phyloP scores from a whole-genome alignment of 1,140 invertebrate species.

The Drosophila novamexicana region DNA sequence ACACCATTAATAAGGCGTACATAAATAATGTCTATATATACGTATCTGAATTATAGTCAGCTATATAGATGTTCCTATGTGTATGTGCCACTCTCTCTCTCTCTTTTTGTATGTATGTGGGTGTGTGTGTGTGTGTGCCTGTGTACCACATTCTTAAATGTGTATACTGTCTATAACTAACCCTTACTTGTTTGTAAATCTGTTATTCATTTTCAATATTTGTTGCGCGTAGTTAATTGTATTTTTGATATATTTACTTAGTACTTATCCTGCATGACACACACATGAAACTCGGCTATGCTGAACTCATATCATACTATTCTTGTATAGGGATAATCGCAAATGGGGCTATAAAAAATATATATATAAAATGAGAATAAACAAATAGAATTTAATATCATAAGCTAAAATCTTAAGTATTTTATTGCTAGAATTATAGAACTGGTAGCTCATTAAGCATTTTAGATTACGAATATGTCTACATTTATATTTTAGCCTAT shows the following conservation, averaged over 20 bases:
- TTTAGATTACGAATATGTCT: constrained; percentile 39
- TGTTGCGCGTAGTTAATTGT: constrained; percentile 64
- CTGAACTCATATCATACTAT: constrained; percentile 40
- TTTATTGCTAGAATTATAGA: constrained; percentile 30
- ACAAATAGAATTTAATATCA: constrained; percentile 9
- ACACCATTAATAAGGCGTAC: constrained; percentile 42
- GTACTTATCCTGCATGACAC: constrained; percentile 60
- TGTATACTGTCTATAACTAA: constrained; percentile 57
- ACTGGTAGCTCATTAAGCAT: constrained; percentile 46
- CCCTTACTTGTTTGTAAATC: constrained; percentile 53
- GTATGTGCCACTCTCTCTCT: constrained; percentile 33
- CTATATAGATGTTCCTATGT: constrained; percentile 31
- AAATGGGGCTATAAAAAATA: constrained; percentile 6
- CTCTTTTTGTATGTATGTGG: not conserved
- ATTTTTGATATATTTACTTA: constrained; percentile 49
- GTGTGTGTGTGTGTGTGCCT: constrained; percentile 36
- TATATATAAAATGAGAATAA: not conserved
- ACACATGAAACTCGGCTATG: constrained; percentile 33
- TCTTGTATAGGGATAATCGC: not conserved
- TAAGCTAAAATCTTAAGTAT: constrained; percentile 35
- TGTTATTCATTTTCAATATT: constrained; percentile 57
- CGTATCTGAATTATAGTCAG: constrained; percentile 29
- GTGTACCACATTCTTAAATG: constrained; percentile 31
- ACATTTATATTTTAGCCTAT: constrained; percentile 29
- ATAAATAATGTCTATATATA: constrained; percentile 40